Evolutionary conservation across 2,797 vertebrate species (phyloP), one percentile per base, ranked within the genome.

Genomic region (Pantherophis vulpinus): DNA sequence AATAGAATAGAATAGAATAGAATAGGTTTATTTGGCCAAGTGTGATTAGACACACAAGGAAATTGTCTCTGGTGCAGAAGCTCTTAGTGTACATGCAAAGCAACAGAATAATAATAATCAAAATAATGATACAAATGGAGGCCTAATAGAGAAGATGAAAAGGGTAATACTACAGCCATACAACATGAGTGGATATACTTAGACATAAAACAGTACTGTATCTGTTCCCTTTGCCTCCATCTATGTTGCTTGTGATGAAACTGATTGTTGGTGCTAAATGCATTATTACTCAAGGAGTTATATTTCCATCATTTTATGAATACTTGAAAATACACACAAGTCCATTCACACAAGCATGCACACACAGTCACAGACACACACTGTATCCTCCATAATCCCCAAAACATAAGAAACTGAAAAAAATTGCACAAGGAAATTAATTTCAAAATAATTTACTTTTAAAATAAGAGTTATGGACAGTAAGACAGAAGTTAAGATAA

Each of bases 201-300:
- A 60, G 59, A 6, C 29, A 66, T 66, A n/a, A 66, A 23, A n/a
- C 29, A 13, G 12, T 66, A n/a, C 12, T 66, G 70, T 12, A 3
- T 23, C 20, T 88, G 16, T 88, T 58, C 86, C 61, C 18, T 25
- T 51, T 4, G 55, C 89, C 56, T 90, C 95, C 63, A 86, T 87
- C 93, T 94, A 47, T 66, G 91, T 70, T n/a, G 6, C 0, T 91
- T 94, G 92, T 95, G 95, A 92, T 95, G 59, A 96, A 90, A 88
- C 89, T 70, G 1, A 0, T 6, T 56, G 51, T 70, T 61, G 58
- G 6, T 86, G 37, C 37, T 86, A 58, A 23, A 13, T 27, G 27
- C 66, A 32, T 32, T 74, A 18, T 37, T 37, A 18, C n/a, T 70
- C 66, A 70, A 74, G n/a, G n/a, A 74, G 16, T 74, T 74, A 74